phyloP scores from a whole-genome alignment of 2,113 vertebrate genomes.

The Leptobrachium ailaonicum region DNA sequence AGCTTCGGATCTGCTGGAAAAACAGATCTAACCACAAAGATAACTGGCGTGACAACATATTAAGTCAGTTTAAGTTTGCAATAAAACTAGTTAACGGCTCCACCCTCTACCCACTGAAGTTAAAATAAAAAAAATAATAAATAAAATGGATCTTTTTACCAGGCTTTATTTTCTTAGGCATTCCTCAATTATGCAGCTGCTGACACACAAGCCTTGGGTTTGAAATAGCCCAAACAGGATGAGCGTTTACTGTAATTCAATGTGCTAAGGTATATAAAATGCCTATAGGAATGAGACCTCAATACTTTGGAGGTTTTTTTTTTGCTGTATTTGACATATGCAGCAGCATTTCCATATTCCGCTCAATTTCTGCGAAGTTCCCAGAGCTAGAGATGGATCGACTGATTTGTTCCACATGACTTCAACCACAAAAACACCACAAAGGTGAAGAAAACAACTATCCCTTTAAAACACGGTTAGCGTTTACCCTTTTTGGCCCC shows the following conservation, averaged over 20 bases:
- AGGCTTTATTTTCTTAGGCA: slow-evolving; percentile 72
- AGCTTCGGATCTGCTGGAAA: slow-evolving; percentile 73
- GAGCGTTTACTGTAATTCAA: slow-evolving; percentile 58
- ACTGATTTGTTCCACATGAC: slow-evolving; percentile 59
- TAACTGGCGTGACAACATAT: slow-evolving; percentile 71
- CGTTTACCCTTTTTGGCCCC: neutral
- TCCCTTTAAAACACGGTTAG: slow-evolving; percentile 12
- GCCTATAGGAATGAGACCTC: slow-evolving; percentile 49
- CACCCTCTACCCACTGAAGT: slow-evolving; percentile 64
- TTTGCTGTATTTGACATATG: slow-evolving; percentile 37
- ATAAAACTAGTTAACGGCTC: slow-evolving; percentile 74
- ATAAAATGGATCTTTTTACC: slow-evolving; percentile 66
- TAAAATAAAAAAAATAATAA: slow-evolving; percentile 50
- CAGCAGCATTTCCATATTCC: slow-evolving; percentile 18
- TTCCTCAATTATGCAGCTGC: slow-evolving; percentile 66
- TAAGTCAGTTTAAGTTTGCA: slow-evolving; percentile 69
- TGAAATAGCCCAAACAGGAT: slow-evolving; percentile 63
- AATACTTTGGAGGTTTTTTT: slow-evolving; percentile 48
- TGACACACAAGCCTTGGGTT: slow-evolving; percentile 64
- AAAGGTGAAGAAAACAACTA: slow-evolving; percentile 50
- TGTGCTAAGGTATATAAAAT: slow-evolving; percentile 54
- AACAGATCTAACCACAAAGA: slow-evolving; percentile 67
- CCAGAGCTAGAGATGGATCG: slow-evolving; percentile 44
- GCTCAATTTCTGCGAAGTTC: slow-evolving; percentile 36
- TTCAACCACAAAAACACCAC: slow-evolving; percentile 47